Evolutionary conservation across 2,888 invertebrate species (phyloP), one percentile per base, ranked within the genome.

Genomic region (Agrypnus murinus): DNA sequence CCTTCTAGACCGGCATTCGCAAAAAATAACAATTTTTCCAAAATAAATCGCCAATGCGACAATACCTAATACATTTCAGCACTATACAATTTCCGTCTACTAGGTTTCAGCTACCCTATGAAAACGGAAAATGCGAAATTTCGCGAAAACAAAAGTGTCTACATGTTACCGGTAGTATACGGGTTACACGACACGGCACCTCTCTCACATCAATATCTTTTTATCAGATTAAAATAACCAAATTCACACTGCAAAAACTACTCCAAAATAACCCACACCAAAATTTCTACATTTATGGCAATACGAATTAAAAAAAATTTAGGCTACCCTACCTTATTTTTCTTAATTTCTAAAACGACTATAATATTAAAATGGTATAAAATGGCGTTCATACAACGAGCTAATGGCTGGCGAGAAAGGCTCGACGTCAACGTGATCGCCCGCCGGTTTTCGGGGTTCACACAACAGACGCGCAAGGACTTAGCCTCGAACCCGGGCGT

Each of bases 381-480:
- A 84, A 84, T 84, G 84, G 84, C 83, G 82, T 81, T 80, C 79
- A 78, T 76, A 75, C 75, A 66, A 69, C 45, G 50, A 50, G 78
- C 74, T 79, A 80, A 69, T 65, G 69, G 69, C 62, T 53, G 60
- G 38, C 40, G 19, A n/a, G n/a, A 78, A 79, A 25, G 78, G 80
- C 76, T 81, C 85, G n/a, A 86, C 87, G 87, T 87, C 87, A 87
- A 88, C 88, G 88, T 87, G 86, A 86, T 86, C 86, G 86, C 84
- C 89, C 87, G 88, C 88, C 87, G 87, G 55, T 58, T 57, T 89
- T 89, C 90, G 91, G 91, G 92, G 91, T 91, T 90, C 90, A 91
- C 91, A 90, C 89, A 90, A 89, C 90, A n/a, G 91, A 92, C 92
- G 92, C 92, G 91, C 91, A 92, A 89, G 90, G 91, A 76, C 75